Conservation (phyloP, 1,140 invertebrate genomes). For the Scaptomyza hsui region DNA sequence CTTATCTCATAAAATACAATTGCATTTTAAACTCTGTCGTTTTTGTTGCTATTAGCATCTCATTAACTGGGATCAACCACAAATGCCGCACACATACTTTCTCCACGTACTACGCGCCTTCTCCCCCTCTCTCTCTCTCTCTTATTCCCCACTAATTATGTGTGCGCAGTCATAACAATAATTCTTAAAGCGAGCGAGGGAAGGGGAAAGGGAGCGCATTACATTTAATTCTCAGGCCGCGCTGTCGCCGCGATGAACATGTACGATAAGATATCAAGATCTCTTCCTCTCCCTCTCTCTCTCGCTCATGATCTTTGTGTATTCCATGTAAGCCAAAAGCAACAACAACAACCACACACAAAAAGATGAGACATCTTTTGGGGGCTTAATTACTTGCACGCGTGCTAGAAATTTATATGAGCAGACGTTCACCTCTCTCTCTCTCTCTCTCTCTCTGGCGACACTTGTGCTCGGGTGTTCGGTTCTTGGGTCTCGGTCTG, state of each 20-base stretch:
- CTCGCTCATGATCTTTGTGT: conserved; percentile 26
- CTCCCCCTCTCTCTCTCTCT: conserved; percentile 1
- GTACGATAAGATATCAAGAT: conserved; percentile 71
- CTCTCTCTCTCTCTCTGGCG: neutral
- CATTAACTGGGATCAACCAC: conserved; percentile 56
- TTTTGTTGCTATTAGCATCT: conserved; percentile 69
- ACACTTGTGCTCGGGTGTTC: conserved; percentile 23
- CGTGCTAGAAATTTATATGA: conserved; percentile 77
- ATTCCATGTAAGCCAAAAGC: conserved; percentile 33
- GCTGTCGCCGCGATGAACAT: conserved; percentile 60
- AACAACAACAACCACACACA: conserved; percentile 5
- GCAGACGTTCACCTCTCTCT: conserved; percentile 11
- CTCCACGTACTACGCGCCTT: conserved; percentile 24
- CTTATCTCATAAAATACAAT: conserved; percentile 59
- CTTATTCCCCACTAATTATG: conserved; percentile 46
- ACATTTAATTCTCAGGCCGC: conserved; percentile 18
- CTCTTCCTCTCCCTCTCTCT: conserved; percentile 7
- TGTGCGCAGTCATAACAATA: conserved; percentile 56
- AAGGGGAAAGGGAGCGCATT: conserved; percentile 12
- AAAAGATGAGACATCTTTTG: conserved; percentile 73
- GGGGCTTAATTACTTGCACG: conserved; percentile 77
- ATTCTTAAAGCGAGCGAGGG: conserved; percentile 27
- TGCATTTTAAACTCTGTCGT: conserved; percentile 54
- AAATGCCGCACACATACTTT: conserved; percentile 52
- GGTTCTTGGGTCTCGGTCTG: neutral